Evolutionary conservation across 2,888 invertebrate species (phyloP), one percentile per base, ranked within the genome.

Genomic region (Netelia fuscicornis): DNA sequence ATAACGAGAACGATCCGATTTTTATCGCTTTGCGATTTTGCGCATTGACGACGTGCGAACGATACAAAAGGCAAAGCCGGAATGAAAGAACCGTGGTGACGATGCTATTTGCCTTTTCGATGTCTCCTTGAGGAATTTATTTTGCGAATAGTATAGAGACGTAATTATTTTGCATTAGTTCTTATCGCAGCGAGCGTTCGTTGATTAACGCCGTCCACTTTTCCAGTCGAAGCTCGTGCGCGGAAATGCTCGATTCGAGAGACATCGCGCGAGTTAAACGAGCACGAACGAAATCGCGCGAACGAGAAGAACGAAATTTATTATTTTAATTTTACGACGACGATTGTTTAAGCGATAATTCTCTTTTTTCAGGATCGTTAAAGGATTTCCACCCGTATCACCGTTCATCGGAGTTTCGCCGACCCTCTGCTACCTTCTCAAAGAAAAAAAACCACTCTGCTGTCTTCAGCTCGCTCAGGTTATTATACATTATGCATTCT

Each of bases 381-480:
- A 98, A 94, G 98, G 98, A 88, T 98, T 98, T 94, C 98, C 98
- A 64, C 99, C 99, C 30, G 98, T 99, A 2, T 98, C 98, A 64
- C 99, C 99, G 6, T 99, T 99, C 95, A 98, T 99, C 90, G 99
- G 99, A 88, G 99, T 99, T 72, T 98, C 98, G 93, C 98, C 99
- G n/a, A 99, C 99, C 2, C 95, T 99, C 60, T 99, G 99, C 94
- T 99, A 99, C 94, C 96, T 99, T 91, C 96, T 99, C 91, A 98
- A 98, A 94, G 98, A 98, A 94, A 99, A 98, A 95, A 98, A 99
- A 91, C 98, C 98, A 1, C 95, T 98, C 10, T 99, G 99, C 94
- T 99, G 99, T 93, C 96, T 99, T 89, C 98, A 99, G 94, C 95
- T 99, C 89, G 98, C 98, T 72, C 98, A 98, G 96, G 97, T 97